Evolutionary conservation across 2,888 invertebrate genomes (phyloP), one percentile per base, ranked within the genome.

Genomic region (Brenthis ino): DNA sequence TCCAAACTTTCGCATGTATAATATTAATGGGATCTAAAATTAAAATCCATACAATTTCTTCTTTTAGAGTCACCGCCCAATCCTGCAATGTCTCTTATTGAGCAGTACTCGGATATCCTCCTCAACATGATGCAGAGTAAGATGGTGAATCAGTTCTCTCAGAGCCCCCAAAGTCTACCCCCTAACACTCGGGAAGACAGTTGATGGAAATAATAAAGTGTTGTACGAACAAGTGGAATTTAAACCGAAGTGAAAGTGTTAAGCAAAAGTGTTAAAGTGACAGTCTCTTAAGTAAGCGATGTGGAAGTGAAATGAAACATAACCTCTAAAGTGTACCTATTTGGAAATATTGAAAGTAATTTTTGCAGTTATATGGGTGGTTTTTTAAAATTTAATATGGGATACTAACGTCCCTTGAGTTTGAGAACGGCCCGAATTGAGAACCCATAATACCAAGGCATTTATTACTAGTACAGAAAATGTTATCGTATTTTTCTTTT

Each of bases 81-180:
- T 74, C 86, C 90, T 12, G 89, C 90, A 2, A 85, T 91, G 85
- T 93, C 94, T 48, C 89, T 95, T 77, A 94, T 95, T 77, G 95
- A 95, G 73, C 94, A 95, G 76, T 95, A 94, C 82, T 94, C 94
- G 13, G 95, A 95, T 80, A 93, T 95, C 50, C 84, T 95, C 16
- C 93, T 94, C 57, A 94, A 94, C 75, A 91, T 93, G 87, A 91
- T 93, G 93, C 93, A 93, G 72, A 89, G 79, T 28, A 91, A 93
- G 75, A 89, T 93, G 89, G 91, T 93, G 57, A 89, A 86, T 72
- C 90, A 92, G 67, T 88, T 88, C 79, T 76, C 85, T 0, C 85
- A 84, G 71, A 85, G 84, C 47, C 91, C 89, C 0, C 90, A 90
- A 64, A 90, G 90, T 33, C 76, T 91, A 11, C 91, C 91, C 8